Percentiles rank a stretch among this genome's conserved stretches.
Evolutionary conservation across 2,888 invertebrate genomes (phyloP).

Genomic region (Scaptomyza caliginosa): DNA sequence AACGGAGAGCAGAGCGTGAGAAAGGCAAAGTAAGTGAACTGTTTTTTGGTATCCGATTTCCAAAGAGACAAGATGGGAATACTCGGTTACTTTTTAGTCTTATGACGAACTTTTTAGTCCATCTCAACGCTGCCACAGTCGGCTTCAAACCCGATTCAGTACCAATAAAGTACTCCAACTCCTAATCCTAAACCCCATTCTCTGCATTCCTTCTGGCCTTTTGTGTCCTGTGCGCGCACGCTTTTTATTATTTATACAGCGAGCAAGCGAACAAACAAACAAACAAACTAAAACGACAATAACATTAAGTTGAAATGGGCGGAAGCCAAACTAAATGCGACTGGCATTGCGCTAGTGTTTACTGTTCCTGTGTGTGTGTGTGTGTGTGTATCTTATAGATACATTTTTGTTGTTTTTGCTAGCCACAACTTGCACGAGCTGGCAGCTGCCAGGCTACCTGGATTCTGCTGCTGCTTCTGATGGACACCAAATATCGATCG

Average conservation of each 20-base stretch:
- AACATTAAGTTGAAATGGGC: conserved; percentile 41
- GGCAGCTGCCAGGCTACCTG: conserved; percentile 1
- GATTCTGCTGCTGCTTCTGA: conserved; percentile 41
- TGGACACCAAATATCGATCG: conserved; percentile 69
- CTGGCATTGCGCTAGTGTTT: not conserved
- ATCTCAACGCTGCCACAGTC: too few relatives aligned
- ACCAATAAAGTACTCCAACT: too few relatives aligned
- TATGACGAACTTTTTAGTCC: too few relatives aligned
- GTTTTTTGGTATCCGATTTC: conserved; percentile 12
- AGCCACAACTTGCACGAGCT: conserved; percentile 54
- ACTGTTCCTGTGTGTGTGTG: conserved; percentile 1
- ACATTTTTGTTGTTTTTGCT: conserved; percentile 50
- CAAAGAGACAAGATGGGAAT: not conserved
- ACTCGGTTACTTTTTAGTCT: too few relatives aligned
- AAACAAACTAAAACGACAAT: conserved; percentile 8
- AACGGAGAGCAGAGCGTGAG: conserved; percentile 40
- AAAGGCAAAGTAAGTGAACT: conserved; percentile 33
- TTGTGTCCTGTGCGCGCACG: conserved; percentile 58
- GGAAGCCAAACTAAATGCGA: conserved; percentile 54
- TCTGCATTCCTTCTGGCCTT: conserved; percentile 2
- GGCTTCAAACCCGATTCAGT: conserved; percentile 1
- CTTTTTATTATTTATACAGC: conserved; percentile 54
- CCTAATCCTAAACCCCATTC: not conserved
- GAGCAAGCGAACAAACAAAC: conserved; percentile 28
- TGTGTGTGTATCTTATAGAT: conserved; percentile 65